phyloP scores from a whole-genome alignment of 2,113 vertebrate genomes.

The Cinclus mexicanus region DNA sequence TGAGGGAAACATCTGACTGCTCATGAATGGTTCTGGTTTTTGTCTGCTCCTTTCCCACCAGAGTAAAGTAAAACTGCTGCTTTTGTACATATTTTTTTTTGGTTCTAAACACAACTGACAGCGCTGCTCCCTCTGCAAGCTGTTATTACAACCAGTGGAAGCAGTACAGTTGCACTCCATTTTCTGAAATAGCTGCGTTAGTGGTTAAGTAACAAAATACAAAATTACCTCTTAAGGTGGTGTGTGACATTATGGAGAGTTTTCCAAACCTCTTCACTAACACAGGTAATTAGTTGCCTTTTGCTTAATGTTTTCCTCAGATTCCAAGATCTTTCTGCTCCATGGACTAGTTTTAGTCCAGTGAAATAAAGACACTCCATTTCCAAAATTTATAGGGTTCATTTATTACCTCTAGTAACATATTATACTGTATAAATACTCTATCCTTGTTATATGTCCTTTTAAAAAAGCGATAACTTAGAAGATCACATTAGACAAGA shows the following conservation, averaged over 20 bases:
- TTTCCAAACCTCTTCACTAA: conserved; percentile 3
- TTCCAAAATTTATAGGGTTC: conserved; percentile 73
- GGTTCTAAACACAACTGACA: not conserved
- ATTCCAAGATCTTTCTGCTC: conserved; percentile 5
- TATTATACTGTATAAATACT: conserved; percentile 99
- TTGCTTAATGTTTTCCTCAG: not conserved
- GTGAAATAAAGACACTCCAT: conserved; percentile 56
- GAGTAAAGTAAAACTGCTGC: not conserved
- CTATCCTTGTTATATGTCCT: conserved; percentile 94
- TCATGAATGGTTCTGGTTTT: not conserved
- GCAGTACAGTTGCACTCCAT: not conserved
- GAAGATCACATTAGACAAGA: conserved; percentile 92
- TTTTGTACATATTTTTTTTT: not conserved
- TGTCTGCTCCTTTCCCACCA: not conserved
- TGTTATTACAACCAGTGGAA: not conserved
- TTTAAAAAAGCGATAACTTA: conserved; percentile 95
- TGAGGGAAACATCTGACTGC: conserved; percentile 16
- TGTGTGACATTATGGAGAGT: not conserved
- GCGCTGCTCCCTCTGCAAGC: not conserved
- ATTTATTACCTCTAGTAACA: conserved; percentile 87
- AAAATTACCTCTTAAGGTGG: not conserved
- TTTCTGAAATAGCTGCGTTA: not conserved
- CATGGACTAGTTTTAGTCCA: conserved; percentile 6
- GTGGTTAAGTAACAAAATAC: conserved; percentile 33
- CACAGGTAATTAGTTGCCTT: not conserved